These are phyloP conservation scores for Erannis defoliaria DNA, from an alignment of 2,888 invertebrate species.

Conservation along the genomic window DNA sequence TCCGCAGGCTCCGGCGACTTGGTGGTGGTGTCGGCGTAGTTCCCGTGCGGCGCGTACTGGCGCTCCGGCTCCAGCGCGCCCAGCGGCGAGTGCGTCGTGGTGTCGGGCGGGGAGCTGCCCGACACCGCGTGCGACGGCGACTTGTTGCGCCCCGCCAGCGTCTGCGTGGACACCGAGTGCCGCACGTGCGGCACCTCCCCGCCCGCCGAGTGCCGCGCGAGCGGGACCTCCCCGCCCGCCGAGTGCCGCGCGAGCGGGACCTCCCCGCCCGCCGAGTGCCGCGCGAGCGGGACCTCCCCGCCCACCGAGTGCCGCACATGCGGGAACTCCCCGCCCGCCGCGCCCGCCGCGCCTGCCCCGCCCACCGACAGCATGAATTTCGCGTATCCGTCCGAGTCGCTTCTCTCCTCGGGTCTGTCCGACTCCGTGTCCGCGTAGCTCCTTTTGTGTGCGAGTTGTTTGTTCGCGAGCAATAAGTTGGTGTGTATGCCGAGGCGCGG, in stretches of 20 bases:
- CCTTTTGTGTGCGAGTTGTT: slow-evolving; percentile 46
- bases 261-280: slow-evolving; percentile 59
- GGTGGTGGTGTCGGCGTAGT: slow-evolving; percentile 80
- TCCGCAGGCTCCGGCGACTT: slow-evolving; percentile 78
- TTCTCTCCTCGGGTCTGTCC: neutral
- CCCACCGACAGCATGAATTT: slow-evolving; percentile 59
- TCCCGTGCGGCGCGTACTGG: slow-evolving; percentile 52
- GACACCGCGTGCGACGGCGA: slow-evolving; percentile 63
- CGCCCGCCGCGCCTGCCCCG: slow-evolving; percentile 33
- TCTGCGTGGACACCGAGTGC: slow-evolving; percentile 92
- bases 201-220: slow-evolving; percentile 51
- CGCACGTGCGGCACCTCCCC: slow-evolving; percentile 66
- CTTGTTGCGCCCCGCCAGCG: slow-evolving; percentile 72
- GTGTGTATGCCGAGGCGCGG: slow-evolving; percentile 87
- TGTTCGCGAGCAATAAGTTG: slow-evolving; percentile 80
- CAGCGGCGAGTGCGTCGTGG: slow-evolving; percentile 93
- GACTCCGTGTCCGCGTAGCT: slow-evolving; percentile 11
- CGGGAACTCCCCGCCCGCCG: slow-evolving; percentile 45
- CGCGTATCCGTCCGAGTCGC: slow-evolving; percentile 56
- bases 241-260: slow-evolving; percentile 93
- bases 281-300: slow-evolving; percentile 57
- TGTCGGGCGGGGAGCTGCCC: slow-evolving; percentile 90
- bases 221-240: slow-evolving; percentile 84
- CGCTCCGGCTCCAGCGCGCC: slow-evolving; percentile 81
- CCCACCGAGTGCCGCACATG: slow-evolving; percentile 88